Evolutionary conservation across 2,888 invertebrate genomes (phyloP), one percentile per base, ranked within the genome.

Genomic region (Ametastegia equiseti): DNA sequence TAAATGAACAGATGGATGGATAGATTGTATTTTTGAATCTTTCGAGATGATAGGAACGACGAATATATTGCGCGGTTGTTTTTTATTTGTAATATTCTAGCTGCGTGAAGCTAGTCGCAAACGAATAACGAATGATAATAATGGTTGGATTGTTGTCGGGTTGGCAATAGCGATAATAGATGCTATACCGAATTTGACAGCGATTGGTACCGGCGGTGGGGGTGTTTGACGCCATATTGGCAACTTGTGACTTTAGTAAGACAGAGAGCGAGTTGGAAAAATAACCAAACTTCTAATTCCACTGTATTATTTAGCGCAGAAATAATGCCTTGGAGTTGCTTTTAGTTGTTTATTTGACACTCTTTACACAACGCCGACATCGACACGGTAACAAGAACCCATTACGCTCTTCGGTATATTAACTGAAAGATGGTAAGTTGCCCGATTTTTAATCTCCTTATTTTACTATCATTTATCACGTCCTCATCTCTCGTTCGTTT

Each of bases 191-290:
- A 71, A 67, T 86, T 82, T 85, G 86, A 84, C 85, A 84, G 84
- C 82, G 84, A 85, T 84, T 82, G 81, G 80, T 69, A 80, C 75
- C 79, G 45, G 42, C 15, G 83, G 81, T 82, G 83, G 77, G 85
- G 81, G 82, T 84, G 71, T 84, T 84, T 86, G 86, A 88, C 87
- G 90, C 91, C 91, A 91, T 91, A 91, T 91, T 91, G 90, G 88
- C 89, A 90, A 90, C 90, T 91, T 90, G 90, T 91, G 89, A 91
- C 89, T 90, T 90, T 90, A 87, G 85, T 86, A 84, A 87, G 87
- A 87, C 83, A 87, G 86, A 84, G 78, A 86, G 85, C 82, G 85
- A 71, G 23, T 47, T 5, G 27, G 47, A 88, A 87, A 88, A 89
- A 87, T 89, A 89, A 89, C 88, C 88, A 84, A 88, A 89, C 87